These are phyloP conservation scores for Probaryconus sp. DNA, from an alignment of 1,140 invertebrate genomes.

Conservation along the genomic window DNA sequence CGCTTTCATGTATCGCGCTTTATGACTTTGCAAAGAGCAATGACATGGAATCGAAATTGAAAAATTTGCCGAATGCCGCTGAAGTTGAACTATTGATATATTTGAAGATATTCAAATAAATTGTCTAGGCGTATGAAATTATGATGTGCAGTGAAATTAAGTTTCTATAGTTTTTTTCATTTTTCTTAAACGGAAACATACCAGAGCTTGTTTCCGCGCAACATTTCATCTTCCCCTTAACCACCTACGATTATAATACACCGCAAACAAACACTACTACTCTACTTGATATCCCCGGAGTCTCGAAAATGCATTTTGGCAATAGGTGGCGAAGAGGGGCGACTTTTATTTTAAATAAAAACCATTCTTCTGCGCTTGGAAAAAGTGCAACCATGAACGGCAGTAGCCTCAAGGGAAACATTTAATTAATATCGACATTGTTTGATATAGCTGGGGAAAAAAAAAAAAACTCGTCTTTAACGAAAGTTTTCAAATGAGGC, in stretches of 20 bases:
- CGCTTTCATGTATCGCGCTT: too few species aligned
- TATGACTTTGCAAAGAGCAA: too few species aligned
- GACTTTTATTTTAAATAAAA: conserved; percentile 46
- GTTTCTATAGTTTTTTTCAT: too few species aligned
- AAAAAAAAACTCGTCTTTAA: conserved; percentile 17
- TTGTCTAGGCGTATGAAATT: too few species aligned
- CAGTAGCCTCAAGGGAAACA: conserved; percentile 29
- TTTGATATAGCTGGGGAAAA: conserved; percentile 32
- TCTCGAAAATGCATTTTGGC: conserved; percentile 45
- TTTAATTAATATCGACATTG: conserved; percentile 66
- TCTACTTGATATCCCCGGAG: conserved; percentile 70
- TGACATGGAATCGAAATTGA: too few species aligned
- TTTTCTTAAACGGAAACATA: conserved; percentile 14
- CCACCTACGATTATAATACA: conserved; percentile 34
- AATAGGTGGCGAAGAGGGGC: too few species aligned
- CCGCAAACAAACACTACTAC: conserved; percentile 58
- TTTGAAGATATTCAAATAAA: too few species aligned
- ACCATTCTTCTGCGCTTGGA: conserved; percentile 15
- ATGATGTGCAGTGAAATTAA: too few species aligned
- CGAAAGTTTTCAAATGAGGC: conserved; percentile 13
- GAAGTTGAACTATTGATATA: too few species aligned
- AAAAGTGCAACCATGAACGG: conserved; percentile 44
- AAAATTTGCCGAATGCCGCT: too few species aligned
- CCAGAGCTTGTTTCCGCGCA: conserved; percentile 27
- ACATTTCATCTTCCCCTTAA: conserved; percentile 26